phyloP scores from a whole-genome alignment of 1,140 invertebrate species.

The Zaprionus taronus region DNA sequence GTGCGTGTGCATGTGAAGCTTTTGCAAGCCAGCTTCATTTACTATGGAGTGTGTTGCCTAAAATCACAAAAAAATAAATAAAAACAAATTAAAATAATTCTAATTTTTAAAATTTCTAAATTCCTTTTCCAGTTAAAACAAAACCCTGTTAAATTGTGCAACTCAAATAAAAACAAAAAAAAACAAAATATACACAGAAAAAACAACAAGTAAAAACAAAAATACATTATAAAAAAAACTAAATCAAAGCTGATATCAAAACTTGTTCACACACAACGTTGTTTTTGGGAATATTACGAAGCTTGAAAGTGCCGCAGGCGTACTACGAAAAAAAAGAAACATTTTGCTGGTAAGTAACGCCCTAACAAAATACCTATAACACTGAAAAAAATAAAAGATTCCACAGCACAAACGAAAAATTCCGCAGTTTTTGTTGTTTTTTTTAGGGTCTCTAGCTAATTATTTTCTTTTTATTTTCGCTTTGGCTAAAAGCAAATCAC shows the following conservation, averaged over 20 bases:
- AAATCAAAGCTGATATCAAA: conserved; percentile 38
- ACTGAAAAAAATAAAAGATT: conserved; percentile 38
- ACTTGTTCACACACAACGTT: conserved; percentile 55
- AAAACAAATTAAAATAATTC: conserved; percentile 10
- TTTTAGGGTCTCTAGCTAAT: conserved; percentile 70
- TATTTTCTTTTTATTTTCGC: conserved; percentile 70
- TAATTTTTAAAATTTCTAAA: conserved; percentile 6
- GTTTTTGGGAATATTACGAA: conserved; percentile 39
- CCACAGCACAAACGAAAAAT: conserved; percentile 44
- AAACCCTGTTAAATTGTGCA: conserved; percentile 3
- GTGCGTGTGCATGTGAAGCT: conserved; percentile 20
- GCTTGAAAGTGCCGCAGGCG: conserved; percentile 38
- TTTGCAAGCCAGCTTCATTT: conserved; percentile 23
- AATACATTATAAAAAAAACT: conserved; percentile 33
- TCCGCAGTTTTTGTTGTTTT: conserved; percentile 35
- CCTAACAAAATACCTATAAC: conserved; percentile 40
- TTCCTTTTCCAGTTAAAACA: conserved; percentile 20
- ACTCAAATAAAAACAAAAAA: conserved; percentile 11
- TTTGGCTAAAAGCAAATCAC: conserved; percentile 69
- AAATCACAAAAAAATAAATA: background rate
- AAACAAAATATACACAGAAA: conserved; percentile 27
- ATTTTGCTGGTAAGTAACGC: conserved; percentile 70
- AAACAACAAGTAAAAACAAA: background rate
- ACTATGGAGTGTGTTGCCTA: background rate
- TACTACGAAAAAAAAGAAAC: conserved; percentile 48